Percentiles rank a stretch among this genome's conserved stretches.
These are phyloP conservation scores for Abramis brama DNA, from an alignment of 2,113 vertebrate genomes.

Conservation along the genomic window DNA sequence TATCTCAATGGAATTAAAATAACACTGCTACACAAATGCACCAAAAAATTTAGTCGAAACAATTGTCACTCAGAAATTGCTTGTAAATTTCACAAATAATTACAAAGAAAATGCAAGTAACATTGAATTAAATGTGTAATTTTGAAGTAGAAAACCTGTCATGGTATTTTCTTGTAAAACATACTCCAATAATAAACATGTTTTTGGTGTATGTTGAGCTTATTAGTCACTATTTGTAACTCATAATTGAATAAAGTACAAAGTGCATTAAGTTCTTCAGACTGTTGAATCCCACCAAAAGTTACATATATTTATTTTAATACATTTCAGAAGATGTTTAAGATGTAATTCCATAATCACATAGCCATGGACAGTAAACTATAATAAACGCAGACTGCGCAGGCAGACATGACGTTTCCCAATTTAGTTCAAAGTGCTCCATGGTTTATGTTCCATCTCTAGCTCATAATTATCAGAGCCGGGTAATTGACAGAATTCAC, in stretches of 20 bases:
- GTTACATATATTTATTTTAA: not conserved
- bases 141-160: too few species aligned
- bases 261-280: not conserved
- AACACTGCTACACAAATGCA: too few species aligned
- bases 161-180: too few species aligned
- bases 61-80: too few species aligned
- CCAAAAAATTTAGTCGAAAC: too few species aligned
- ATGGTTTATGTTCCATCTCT: constrained; percentile 43
- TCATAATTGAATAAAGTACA: not conserved
- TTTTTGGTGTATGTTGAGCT: not conserved
- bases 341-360: constrained; percentile 41
- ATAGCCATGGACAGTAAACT: constrained; percentile 35
- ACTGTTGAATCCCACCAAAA: constrained; percentile 7
- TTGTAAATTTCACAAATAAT: too few species aligned
- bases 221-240: not conserved
- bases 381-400: constrained; percentile 4
- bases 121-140: too few species aligned
- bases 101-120: too few species aligned
- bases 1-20: too few species aligned
- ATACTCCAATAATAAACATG: too few species aligned
- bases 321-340: constrained; percentile 1
- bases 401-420: constrained; percentile 33
- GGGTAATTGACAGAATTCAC: constrained; percentile 62
- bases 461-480: constrained; percentile 67
- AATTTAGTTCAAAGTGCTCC: constrained; percentile 38